A percentile compares a stretch with the other conserved stretches of the same genome.
Evolutionary conservation across 2,888 invertebrate species (phyloP).

Genomic region (Mythimna ferrago): DNA sequence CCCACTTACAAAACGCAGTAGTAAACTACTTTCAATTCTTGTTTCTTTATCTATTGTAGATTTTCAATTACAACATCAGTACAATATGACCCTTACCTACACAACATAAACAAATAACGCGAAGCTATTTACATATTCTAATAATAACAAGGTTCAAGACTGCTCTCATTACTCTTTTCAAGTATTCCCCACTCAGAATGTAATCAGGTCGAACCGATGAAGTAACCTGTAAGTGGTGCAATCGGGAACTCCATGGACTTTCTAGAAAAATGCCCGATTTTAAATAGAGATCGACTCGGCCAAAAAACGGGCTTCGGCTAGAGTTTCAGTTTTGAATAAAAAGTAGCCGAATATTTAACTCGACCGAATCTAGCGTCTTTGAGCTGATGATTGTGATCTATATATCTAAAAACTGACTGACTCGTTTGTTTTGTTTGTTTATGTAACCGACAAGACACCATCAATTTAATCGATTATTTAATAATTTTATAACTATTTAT

Average conservation of each 20-base stretch:
- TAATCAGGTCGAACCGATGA: slow-evolving; percentile 58
- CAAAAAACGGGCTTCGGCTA: no score
- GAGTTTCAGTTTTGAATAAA: no score
- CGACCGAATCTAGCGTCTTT: no score
- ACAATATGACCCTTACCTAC: slow-evolving; percentile 12
- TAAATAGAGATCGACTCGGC: no score
- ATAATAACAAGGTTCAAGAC: slow-evolving; percentile 47
- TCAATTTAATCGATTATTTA: no score
- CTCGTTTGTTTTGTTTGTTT: no score
- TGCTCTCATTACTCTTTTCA: slow-evolving; percentile 52
- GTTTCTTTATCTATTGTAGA: neutral
- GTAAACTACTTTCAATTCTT: neutral
- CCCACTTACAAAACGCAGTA: no score
- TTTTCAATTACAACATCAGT: neutral
- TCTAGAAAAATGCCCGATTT: slow-evolving; percentile 9
- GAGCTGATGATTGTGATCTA: no score
- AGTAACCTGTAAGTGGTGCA: slow-evolving; percentile 19
- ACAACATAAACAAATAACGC: slow-evolving; percentile 9
- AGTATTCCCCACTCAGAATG: slow-evolving; percentile 55
- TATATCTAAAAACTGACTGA: no score
- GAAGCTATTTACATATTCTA: slow-evolving; percentile 52
- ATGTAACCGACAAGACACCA: no score
- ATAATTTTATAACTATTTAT: no score
- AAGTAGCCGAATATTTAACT: no score
- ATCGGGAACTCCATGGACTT: slow-evolving; percentile 20